Percentiles rank a stretch among this genome's conserved stretches.
phyloP scores from a whole-genome alignment of 2,797 vertebrate species.

The Characodon lateralis region DNA sequence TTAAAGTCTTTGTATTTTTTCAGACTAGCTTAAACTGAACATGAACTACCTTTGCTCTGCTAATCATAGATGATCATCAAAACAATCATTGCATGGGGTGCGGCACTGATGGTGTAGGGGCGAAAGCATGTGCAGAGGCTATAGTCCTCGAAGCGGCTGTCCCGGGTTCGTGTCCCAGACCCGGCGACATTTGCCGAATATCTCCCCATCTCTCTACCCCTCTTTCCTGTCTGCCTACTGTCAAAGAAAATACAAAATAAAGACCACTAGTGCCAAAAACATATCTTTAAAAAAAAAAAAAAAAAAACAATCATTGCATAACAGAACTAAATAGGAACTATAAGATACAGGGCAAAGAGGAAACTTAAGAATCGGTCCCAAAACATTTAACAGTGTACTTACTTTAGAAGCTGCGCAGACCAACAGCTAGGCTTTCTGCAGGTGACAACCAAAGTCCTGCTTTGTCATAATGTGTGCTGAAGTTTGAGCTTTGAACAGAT shows the following conservation, averaged over 20 bases:
- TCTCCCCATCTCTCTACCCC: too few species aligned
- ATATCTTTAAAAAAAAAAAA: too few species aligned
- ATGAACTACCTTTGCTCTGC: not conserved
- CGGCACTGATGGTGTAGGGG: too few species aligned
- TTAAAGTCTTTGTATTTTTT: conserved; percentile 17
- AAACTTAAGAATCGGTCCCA: not conserved
- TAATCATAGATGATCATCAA: not conserved
- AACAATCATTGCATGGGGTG: too few species aligned
- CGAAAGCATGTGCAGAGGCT: too few species aligned
- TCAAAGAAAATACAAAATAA: too few species aligned
- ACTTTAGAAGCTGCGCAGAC: conserved; percentile 18
- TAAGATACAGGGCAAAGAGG: not conserved
- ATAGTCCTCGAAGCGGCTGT: too few species aligned
- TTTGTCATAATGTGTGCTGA: conserved; percentile 22
- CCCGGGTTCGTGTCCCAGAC: too few species aligned
- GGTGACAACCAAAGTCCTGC: conserved; percentile 10
- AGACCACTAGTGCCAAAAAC: too few species aligned
- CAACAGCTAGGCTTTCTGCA: conserved; percentile 10
- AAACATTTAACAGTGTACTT: conserved; percentile 32
- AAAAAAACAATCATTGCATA: too few species aligned
- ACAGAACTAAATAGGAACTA: not conserved
- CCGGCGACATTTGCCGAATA: too few species aligned
- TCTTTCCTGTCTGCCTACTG: too few species aligned
- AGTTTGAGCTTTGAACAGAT: conserved; percentile 74
- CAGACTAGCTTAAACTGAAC: conserved; percentile 17